Evolutionary conservation across 1,140 invertebrate genomes (phyloP).

Genomic region (Bombus superbus): DNA sequence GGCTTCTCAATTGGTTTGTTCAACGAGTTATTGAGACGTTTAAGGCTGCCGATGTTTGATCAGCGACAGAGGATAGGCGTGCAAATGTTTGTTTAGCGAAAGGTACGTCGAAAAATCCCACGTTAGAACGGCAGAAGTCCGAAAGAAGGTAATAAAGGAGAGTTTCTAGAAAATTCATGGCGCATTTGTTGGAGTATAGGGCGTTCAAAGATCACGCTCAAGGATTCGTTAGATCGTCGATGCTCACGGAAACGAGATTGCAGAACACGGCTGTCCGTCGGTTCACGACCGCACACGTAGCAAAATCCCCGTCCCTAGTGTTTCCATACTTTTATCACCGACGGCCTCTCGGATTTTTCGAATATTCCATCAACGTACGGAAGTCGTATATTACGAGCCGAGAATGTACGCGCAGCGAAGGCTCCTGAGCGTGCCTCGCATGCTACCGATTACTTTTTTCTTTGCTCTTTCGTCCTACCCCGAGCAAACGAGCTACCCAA

Average conservation of each 20-base stretch:
- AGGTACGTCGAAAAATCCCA: background rate
- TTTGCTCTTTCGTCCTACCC: conserved; percentile 44
- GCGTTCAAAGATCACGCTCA: background rate
- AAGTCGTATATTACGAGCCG: conserved; percentile 75
- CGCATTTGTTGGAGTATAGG: background rate
- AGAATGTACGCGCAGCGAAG: conserved; percentile 66
- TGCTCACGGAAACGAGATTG: background rate
- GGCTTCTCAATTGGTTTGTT: background rate
- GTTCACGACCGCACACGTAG: conserved; percentile 33
- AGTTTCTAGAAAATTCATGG: background rate
- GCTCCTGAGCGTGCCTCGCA: conserved; percentile 73
- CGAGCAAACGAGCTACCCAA: conserved; percentile 39
- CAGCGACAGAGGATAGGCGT: background rate
- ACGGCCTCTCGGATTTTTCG: conserved; percentile 73
- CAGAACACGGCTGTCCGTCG: background rate
- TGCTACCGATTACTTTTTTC: conserved; percentile 74
- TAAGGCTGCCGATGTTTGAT: conserved; percentile 15
- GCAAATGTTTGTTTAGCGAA: conserved; percentile 16
- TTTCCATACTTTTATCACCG: conserved; percentile 72
- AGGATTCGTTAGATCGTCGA: background rate
- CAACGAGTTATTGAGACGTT: background rate
- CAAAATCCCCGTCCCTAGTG: conserved; percentile 29
- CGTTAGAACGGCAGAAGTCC: background rate
- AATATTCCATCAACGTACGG: conserved; percentile 80
- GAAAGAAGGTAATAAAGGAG: background rate